Evolutionary conservation across 2,797 vertebrate species (phyloP), one percentile per base, ranked within the genome.

Genomic region (Neoniphon sammara): DNA sequence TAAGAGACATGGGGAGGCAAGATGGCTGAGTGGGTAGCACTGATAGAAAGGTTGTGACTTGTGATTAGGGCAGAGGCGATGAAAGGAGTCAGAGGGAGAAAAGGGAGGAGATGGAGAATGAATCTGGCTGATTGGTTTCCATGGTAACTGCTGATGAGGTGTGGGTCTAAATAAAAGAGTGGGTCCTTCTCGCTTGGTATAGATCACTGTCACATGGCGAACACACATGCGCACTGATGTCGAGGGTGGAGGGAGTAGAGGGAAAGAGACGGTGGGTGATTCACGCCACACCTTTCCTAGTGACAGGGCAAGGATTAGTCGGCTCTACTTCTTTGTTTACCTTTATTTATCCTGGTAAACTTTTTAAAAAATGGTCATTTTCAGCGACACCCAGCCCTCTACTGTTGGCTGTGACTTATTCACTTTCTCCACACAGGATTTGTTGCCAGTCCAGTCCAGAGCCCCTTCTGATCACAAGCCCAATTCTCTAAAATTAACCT

Each of bases 141-240:
- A 91, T 92, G 89, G 93, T 66, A 92, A 94, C 91, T 66, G 85
- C 86, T 92, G 89, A 84, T 81, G 86, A 92, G 86, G 75, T 83
- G 71, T 68, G 70, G 79, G 78, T 70, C 74, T 84, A 78, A 75
- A 86, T 85, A 83, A 86, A 87, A 84, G 76, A 82, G 82, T 77
- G 46, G 73, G 74, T 80, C 83, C 73, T 75, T 68, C 57, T 73
- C 73, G 66, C 68, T 77, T 47, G 20, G 66, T 80, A 31, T 79
- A 84, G 81, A 85, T 87, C 75, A 66, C 77, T 52, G 77, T 86
- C 55, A 64, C 39, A 46, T 47, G 36, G 36, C 47, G n/a, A 66
- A 72, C 56, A 53, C 75, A 65, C 61, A 67, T 59, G 59, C 63
- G 56, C 59, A 72, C 53, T 44, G 17, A 73, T 44, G 30, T 18